phyloP scores from a whole-genome alignment of 2,797 vertebrate genomes.

The Rhincodon typus region DNA sequence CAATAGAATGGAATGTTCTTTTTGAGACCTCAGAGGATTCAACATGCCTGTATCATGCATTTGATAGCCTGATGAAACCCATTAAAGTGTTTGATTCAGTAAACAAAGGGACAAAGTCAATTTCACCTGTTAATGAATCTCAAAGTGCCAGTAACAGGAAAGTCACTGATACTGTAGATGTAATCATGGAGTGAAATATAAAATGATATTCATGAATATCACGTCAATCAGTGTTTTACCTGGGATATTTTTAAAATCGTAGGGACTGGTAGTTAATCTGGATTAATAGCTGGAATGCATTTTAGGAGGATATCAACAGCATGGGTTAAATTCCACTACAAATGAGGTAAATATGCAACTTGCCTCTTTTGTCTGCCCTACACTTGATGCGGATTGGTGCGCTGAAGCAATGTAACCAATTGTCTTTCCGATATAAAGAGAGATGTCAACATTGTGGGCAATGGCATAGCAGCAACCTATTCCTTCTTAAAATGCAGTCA shows the following conservation, averaged over 20 bases:
- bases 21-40: background rate
- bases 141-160: background rate
- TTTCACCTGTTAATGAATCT: background rate
- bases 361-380: too few species aligned
- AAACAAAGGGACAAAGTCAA: background rate
- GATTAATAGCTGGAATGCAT: too few species aligned
- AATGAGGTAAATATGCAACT: too few species aligned
- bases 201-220: background rate
- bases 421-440: too few species aligned
- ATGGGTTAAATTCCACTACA: too few species aligned
- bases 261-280: too few species aligned
- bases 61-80: background rate
- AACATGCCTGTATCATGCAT: background rate
- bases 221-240: background rate
- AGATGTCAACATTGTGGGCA: too few species aligned
- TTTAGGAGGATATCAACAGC: too few species aligned
- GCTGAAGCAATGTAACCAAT: too few species aligned
- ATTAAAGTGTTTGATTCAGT: background rate
- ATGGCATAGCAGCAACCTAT: too few species aligned
- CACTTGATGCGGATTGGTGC: too few species aligned
- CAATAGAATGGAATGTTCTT: background rate
- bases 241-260: too few species aligned
- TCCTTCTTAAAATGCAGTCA: background rate
- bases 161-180: background rate
- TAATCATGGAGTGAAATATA: background rate